Evolutionary conservation across 2,797 vertebrate species (phyloP), one percentile per base, ranked within the genome.

Genomic region (Myotis planiceps): DNA sequence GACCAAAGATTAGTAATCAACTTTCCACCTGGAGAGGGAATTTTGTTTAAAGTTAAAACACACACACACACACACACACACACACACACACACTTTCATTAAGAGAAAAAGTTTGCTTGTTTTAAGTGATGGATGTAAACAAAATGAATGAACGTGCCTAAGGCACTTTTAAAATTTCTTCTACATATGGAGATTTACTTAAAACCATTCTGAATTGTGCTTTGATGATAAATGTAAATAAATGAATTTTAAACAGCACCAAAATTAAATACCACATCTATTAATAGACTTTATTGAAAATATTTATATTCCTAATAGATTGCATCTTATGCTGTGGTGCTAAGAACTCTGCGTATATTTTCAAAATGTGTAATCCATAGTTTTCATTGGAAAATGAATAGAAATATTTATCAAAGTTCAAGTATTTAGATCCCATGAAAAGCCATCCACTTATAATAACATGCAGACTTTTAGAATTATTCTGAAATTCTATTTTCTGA

Each of bases 1-100:
- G 98, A 98, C 98, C 95, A 96, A 98, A 98, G 98, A 98, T 97
- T 98, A 97, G 96, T 98, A 98, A 98, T 98, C 98, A 98, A 92
- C 97, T 98, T 98, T 98, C 98, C 97, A 98, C 98, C 98, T 98
- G 95, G 37, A 98, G 78, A 96, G 81, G 79, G 72, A 81, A 90
- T 97, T 97, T 92, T 92, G 90, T 95, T 97, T 96, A 93, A 96
- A 94, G 85, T 94, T 89, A 19, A 94, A 81, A 53, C 55, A 85
- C 60, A 86, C 72, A 85, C 74, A 9, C 37, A 34, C 79, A 71
- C n/a, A 2, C 27, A 63, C 37, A 49, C 63, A 65, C n/a, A 34
- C 25, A 49, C 78, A 76, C 39, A 2, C 14, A 27, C 32, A 39
- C 88, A 97, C n/a, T 74, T 97, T 95, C 42, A 98, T 98, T 98